phyloP scores from a whole-genome alignment of 1,140 invertebrate genomes.

The Neodiprion pinetum region DNA sequence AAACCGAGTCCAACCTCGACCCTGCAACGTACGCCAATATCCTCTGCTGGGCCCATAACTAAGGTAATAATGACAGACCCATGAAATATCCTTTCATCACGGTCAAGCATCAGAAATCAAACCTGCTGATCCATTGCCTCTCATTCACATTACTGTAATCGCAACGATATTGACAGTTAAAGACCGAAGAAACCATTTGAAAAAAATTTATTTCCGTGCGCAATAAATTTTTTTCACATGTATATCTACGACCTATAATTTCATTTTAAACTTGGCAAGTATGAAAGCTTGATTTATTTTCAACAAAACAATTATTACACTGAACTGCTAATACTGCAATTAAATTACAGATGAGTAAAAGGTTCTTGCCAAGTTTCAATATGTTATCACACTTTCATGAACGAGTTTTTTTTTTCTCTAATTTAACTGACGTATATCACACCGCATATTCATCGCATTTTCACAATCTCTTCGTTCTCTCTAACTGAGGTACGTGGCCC shows the following conservation, averaged over 20 bases:
- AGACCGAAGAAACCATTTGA: not conserved
- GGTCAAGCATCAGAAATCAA: not conserved
- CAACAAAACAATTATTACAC: too few species aligned
- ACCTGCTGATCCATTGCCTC: not conserved
- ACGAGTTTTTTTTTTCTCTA: not conserved
- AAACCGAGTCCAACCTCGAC: constrained; percentile 80
- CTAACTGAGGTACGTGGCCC: not conserved
- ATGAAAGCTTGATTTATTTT: not conserved
- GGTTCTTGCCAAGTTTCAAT: not conserved
- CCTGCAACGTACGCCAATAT: constrained; percentile 69
- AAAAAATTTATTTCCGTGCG: not conserved
- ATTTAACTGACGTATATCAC: not conserved
- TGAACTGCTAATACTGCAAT: too few species aligned
- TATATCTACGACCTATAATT: constrained; percentile 3
- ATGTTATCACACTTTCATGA: not conserved
- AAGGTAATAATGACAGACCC: constrained; percentile 73
- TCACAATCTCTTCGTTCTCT: not conserved
- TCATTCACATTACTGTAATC: not conserved
- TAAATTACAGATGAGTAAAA: not conserved
- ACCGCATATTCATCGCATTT: constrained; percentile 7
- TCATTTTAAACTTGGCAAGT: not conserved
- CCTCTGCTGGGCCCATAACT: constrained; percentile 86
- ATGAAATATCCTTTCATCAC: not conserved
- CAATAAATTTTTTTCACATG: constrained; percentile 11
- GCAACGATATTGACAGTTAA: not conserved